A percentile compares a stretch with the other conserved stretches of the same genome.
Conservation (phyloP, 37 sponge, comb jelly and placozoan genomes). For the Diacarnus erythraeanus region DNA sequence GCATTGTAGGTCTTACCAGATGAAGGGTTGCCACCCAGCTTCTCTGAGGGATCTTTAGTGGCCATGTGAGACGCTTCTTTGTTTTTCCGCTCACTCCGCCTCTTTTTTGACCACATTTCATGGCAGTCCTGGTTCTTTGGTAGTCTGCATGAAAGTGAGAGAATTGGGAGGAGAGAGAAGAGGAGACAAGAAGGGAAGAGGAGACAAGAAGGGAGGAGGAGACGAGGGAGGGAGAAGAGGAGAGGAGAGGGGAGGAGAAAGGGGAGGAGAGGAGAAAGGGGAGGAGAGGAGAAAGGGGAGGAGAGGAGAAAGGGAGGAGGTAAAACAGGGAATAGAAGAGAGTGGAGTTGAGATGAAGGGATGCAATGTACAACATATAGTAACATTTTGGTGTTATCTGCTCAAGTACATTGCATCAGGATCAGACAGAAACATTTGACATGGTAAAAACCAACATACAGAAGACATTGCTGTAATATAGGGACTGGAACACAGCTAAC, state of each 20-base stretch:
- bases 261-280: constrained; percentile 16
- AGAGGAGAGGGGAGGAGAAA: neutral
- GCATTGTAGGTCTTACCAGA: neutral
- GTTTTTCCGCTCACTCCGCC: constrained; percentile 75
- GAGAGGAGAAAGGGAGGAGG: neutral
- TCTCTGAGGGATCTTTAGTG: neutral
- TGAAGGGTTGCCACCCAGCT: neutral
- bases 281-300: neutral
- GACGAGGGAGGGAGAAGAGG: neutral
- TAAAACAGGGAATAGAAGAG: too few relatives aligned
- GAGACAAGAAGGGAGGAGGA: neutral
- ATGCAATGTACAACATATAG: too few relatives aligned
- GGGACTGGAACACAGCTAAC: neutral
- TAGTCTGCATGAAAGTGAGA: constrained; percentile 38
- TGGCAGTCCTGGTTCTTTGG: constrained; percentile 96
- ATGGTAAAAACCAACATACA: too few relatives aligned
- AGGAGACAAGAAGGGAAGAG: neutral
- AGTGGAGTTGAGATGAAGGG: too few relatives aligned
- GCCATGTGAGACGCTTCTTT: constrained; percentile 34
- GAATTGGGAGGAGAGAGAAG: neutral
- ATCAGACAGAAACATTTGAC: too few relatives aligned
- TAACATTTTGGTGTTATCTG: too few relatives aligned
- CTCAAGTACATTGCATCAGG: too few relatives aligned
- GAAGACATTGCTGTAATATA: neutral
- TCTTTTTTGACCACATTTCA: constrained; percentile 93